These are phyloP conservation scores for Hippocampus kuda DNA, from an alignment of 2,797 vertebrate genomes.

Conservation along the genomic window DNA sequence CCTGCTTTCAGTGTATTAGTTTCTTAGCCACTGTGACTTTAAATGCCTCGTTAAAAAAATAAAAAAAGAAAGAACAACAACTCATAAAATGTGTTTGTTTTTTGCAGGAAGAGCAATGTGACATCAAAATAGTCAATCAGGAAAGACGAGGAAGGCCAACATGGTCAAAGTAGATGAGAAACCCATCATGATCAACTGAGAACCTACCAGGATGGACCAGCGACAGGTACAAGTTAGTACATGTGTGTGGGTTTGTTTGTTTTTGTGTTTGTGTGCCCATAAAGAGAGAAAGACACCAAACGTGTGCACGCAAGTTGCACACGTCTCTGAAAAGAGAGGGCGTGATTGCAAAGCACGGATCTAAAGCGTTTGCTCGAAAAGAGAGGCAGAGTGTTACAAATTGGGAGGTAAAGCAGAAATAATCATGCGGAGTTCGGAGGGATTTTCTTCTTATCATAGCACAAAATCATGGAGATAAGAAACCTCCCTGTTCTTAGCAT, in stretches of 20 bases:
- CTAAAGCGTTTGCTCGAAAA: slow-evolving; percentile 37
- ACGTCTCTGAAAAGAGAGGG: slow-evolving; percentile 40
- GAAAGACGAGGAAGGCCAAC: slow-evolving; percentile 35
- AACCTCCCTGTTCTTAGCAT: slow-evolving; percentile 2
- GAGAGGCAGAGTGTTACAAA: slow-evolving; percentile 18
- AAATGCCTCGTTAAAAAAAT: slow-evolving; percentile 2
- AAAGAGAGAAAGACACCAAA: slow-evolving; percentile 10
- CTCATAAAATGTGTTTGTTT: not conserved
- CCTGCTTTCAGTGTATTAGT: slow-evolving; percentile 1
- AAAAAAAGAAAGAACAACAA: not conserved
- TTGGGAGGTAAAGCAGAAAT: slow-evolving; percentile 31
- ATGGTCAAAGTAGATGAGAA: slow-evolving; percentile 46
- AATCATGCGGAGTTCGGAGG: slow-evolving; percentile 12
- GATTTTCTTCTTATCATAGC: slow-evolving; percentile 25
- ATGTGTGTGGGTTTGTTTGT: not conserved
- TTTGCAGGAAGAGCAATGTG: slow-evolving; percentile 26
- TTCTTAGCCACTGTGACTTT: slow-evolving; percentile 18
- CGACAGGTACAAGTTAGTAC: slow-evolving; percentile 17
- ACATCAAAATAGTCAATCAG: slow-evolving; percentile 46
- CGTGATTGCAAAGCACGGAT: slow-evolving; percentile 37
- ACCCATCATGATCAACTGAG: slow-evolving; percentile 49
- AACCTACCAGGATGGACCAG: slow-evolving; percentile 29
- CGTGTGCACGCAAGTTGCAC: slow-evolving; percentile 9
- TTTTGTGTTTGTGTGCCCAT: not conserved
- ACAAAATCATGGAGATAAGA: slow-evolving; percentile 19